Evolutionary conservation across 2,113 vertebrate genomes (phyloP).

Genomic region (Sander vitreus): DNA sequence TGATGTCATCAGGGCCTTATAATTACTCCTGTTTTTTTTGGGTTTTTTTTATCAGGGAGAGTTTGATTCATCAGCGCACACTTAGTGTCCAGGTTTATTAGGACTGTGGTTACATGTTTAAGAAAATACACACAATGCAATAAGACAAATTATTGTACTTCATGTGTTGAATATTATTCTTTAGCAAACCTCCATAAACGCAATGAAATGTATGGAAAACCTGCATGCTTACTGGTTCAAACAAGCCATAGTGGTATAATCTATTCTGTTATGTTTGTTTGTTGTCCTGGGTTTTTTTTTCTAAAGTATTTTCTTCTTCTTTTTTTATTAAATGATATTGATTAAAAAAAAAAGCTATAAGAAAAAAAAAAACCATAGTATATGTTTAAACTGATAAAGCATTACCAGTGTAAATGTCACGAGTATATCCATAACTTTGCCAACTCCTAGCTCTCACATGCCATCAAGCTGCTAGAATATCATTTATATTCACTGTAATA

Average conservation of each 20-base stretch:
- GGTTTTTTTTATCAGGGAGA: not conserved
- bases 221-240: slow-evolving; percentile 32
- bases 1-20: not conserved
- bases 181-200: not conserved
- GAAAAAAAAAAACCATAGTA: not conserved
- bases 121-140: slow-evolving; percentile 3
- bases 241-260: slow-evolving; percentile 14
- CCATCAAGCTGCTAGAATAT: not conserved
- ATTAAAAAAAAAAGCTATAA: not conserved
- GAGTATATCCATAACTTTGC: slow-evolving; percentile 33
- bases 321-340: not conserved
- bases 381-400: not conserved
- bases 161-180: slow-evolving; percentile 11
- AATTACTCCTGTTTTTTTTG: not conserved
- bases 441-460: slow-evolving; percentile 21
- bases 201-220: not conserved
- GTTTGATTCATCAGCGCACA: not conserved
- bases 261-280: slow-evolving; percentile 20
- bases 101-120: not conserved
- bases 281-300: slow-evolving; percentile 20
- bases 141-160: not conserved
- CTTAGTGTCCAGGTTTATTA: not conserved
- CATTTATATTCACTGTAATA: slow-evolving; percentile 3
- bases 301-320: slow-evolving; percentile 16
- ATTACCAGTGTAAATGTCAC: slow-evolving; percentile 37